Evolutionary conservation across 2,888 invertebrate species (phyloP).

Genomic region (Torymus auratus): DNA sequence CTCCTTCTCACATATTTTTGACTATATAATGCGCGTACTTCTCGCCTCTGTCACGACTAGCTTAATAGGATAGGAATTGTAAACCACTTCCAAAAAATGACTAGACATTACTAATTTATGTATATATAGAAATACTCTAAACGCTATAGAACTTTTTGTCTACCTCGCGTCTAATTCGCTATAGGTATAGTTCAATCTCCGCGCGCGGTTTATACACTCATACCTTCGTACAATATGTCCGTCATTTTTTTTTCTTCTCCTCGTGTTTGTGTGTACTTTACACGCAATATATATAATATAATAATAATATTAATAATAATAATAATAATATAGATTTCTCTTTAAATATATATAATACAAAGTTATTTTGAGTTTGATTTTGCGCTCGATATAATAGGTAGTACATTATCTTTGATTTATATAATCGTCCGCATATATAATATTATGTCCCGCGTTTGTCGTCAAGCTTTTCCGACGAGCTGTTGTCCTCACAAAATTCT

Average conservation of each 20-base stretch:
- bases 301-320: conserved; percentile 65
- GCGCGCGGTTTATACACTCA: conserved; percentile 54
- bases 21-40: background rate
- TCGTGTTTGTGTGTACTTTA: conserved; percentile 2
- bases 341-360: background rate
- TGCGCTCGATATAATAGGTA: conserved; percentile 71
- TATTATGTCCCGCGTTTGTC: background rate
- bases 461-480: conserved; percentile 24
- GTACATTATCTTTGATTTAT: too few species aligned
- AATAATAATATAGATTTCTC: conserved; percentile 51
- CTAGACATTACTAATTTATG: conserved; percentile 64
- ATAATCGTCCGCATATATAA: too few species aligned
- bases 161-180: background rate
- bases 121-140: conserved; percentile 37
- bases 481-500: conserved; percentile 41
- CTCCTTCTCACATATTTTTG: conserved; percentile 1
- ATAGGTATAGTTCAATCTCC: conserved; percentile 40
- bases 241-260: background rate
- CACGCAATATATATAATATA: conserved; percentile 58
- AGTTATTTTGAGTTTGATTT: conserved; percentile 70
- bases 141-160: conserved; percentile 38
- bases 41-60: conserved; percentile 66
- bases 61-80: conserved; percentile 66
- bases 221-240: conserved; percentile 34
- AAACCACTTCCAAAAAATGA: conserved; percentile 68